These are phyloP conservation scores for Fabriciana adippe DNA, from an alignment of 2,888 invertebrate species.

Conservation along the genomic window DNA sequence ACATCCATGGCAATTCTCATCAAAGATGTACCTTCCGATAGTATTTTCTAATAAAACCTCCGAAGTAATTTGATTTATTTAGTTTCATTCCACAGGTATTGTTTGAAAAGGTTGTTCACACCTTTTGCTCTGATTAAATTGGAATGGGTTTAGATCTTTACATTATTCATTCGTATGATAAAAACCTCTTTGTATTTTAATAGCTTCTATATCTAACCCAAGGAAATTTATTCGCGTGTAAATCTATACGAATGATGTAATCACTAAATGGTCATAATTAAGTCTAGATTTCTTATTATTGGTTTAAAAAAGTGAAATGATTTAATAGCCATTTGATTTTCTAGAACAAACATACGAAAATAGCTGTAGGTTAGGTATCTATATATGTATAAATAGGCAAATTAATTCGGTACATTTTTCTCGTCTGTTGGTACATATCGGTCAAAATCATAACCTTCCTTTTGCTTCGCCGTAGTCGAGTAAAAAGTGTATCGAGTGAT, in stretches of 20 bases:
- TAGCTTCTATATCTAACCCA: slow-evolving; percentile 30
- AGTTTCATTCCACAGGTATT: slow-evolving; percentile 39
- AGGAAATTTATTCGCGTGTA: slow-evolving; percentile 34
- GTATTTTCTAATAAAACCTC: slow-evolving; percentile 28
- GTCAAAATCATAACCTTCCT: too few relatives aligned
- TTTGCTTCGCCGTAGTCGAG: too few relatives aligned
- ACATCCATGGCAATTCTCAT: slow-evolving; percentile 9
- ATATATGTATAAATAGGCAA: too few relatives aligned
- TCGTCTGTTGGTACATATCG: too few relatives aligned
- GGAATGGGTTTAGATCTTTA: slow-evolving; percentile 37
- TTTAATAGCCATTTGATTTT: too few relatives aligned
- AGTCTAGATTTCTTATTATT: too few relatives aligned
- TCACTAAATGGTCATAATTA: neutral
- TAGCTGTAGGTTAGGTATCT: too few relatives aligned
- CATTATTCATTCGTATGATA: slow-evolving; percentile 42
- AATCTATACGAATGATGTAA: slow-evolving; percentile 22
- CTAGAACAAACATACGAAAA: too few relatives aligned
- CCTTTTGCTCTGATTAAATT: slow-evolving; percentile 41
- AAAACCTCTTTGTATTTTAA: slow-evolving; percentile 43
- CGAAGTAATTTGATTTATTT: slow-evolving; percentile 35
- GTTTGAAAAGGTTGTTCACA: slow-evolving; percentile 41
- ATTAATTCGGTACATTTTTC: too few relatives aligned
- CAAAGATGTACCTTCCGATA: slow-evolving; percentile 21
- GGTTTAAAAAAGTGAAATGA: too few relatives aligned
- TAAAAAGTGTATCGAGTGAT: too few relatives aligned